Evolutionary conservation across 2,797 vertebrate species (phyloP).

Genomic region (Danio albolineatus): DNA sequence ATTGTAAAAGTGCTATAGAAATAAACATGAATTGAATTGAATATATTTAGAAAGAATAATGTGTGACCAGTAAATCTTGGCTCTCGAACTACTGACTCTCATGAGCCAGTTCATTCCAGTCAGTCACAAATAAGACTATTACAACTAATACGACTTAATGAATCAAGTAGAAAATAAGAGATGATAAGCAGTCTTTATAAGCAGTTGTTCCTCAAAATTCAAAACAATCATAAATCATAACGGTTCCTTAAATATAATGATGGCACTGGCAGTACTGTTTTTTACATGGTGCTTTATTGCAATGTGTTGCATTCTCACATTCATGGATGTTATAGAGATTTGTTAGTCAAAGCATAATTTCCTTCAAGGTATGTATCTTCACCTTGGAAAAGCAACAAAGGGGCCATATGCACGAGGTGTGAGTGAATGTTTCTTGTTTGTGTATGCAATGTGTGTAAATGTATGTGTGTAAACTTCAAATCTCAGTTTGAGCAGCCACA

Average conservation of each 20-base stretch:
- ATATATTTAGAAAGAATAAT: no score
- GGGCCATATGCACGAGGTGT: slow-evolving; percentile 81
- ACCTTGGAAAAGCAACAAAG: slow-evolving; percentile 79
- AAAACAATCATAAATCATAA: neutral
- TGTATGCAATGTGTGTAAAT: slow-evolving; percentile 27
- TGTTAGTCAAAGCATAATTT: slow-evolving; percentile 86
- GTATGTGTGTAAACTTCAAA: slow-evolving; percentile 75
- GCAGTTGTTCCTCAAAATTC: neutral
- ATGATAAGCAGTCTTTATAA: neutral
- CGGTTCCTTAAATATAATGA: neutral
- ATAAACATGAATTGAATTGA: no score
- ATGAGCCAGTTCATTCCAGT: neutral
- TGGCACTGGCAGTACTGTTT: slow-evolving; percentile 53
- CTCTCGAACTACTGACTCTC: no score
- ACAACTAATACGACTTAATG: neutral
- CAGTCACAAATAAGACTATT: neutral
- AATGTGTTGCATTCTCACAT: slow-evolving; percentile 89
- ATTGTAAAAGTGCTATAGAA: no score
- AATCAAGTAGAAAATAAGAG: neutral
- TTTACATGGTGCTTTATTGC: slow-evolving; percentile 88
- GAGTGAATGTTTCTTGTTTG: slow-evolving; percentile 47
- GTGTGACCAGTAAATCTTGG: no score
- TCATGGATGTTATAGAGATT: slow-evolving; percentile 85
- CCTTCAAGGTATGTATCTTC: slow-evolving; percentile 80
- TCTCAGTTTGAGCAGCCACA: slow-evolving; percentile 76